Evolutionary conservation across 2,113 vertebrate genomes (phyloP), one percentile per base, ranked within the genome.

Genomic region (Cebidichthys violaceus): DNA sequence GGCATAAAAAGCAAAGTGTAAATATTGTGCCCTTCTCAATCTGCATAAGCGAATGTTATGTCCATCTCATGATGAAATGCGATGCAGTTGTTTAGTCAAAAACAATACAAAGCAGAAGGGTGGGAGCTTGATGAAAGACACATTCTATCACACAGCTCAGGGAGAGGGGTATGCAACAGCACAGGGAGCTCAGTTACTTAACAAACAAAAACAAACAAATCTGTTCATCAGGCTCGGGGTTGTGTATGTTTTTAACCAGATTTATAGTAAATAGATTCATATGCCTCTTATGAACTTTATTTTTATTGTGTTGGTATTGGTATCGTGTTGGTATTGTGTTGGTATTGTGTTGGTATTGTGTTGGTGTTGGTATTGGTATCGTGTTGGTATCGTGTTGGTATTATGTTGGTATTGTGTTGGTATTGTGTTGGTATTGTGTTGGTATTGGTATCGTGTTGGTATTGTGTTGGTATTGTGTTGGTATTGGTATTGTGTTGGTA

Each of bases 31-130:
- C 27, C 45, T 54, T 45, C 22, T 41, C 50, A 66, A 9, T 47
- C 15, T 47, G 31, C 41, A 41, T 13, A 7, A 2, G 14, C 3
- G 33, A 41, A 50, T 9, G 35, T 18, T 31, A 11, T 3, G 10
- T 61, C 14, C 13, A 11, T 69, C n/a, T 62, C 15, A 41, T 66
- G 33, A 55, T 11, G 29, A 76, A 59, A 65, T 79, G 11, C 60
- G 47, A 69, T 47, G 52, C 24, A 24, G 45, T 20, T 45, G 22
- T 61, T 69, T 45, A 82, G 17, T 60, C 52, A 79, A 69, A 92
- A 87, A 80, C 47, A 82, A 66, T 39, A 70, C 8, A 70, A 14
- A 70, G 43, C 9, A 70, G 35, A 65, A 68, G 52, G 61, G 55
- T 43, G 17, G 61, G 39, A 54, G 41, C 54, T n/a, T 35, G 60